These are phyloP conservation scores for Atractosteus spatula DNA, from an alignment of 2,113 vertebrate species.

Conservation along the genomic window DNA sequence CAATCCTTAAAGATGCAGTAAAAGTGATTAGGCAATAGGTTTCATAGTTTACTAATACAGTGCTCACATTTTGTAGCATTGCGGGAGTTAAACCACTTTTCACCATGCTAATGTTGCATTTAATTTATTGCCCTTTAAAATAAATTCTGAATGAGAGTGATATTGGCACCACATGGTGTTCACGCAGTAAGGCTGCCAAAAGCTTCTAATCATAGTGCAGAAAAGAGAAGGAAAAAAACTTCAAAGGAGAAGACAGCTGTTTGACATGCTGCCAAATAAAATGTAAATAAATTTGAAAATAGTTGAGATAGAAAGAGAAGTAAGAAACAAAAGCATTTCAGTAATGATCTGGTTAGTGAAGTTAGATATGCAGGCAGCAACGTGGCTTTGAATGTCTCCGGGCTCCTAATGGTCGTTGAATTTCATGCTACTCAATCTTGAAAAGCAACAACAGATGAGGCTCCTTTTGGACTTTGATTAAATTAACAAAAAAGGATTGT, in stretches of 20 bases:
- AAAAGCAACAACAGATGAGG: neutral
- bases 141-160: slow-evolving; percentile 18
- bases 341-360: slow-evolving; percentile 1
- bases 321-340: slow-evolving; percentile 29
- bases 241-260: slow-evolving; percentile 26
- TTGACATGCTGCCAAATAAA: slow-evolving; percentile 23
- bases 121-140: slow-evolving; percentile 1
- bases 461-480: neutral
- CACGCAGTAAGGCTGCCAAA: slow-evolving; percentile 14
- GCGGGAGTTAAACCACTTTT: neutral
- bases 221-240: slow-evolving; percentile 32
- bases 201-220: slow-evolving; percentile 27
- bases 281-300: slow-evolving; percentile 29
- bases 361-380: neutral
- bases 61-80: too few species aligned
- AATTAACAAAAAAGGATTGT: neutral
- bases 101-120: neutral
- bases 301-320: slow-evolving; percentile 9
- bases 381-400: neutral
- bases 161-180: slow-evolving; percentile 14
- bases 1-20: too few species aligned
- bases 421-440: neutral
- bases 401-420: neutral
- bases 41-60: too few species aligned
- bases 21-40: too few species aligned